phyloP scores from a whole-genome alignment of 2,888 invertebrate genomes.

The Ophonus ardosiacus region DNA sequence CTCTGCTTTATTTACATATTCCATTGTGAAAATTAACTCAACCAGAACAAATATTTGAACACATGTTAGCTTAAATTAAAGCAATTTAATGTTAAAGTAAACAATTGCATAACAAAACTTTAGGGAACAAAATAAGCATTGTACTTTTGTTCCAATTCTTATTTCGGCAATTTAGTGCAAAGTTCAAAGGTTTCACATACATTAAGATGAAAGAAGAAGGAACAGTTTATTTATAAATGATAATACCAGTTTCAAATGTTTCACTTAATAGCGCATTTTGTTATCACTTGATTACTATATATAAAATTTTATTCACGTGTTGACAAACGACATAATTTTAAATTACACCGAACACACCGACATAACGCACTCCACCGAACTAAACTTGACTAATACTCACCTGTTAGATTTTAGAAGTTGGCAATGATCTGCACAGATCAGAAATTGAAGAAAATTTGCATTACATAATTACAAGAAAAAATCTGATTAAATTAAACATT shows the following conservation, averaged over 20 bases:
- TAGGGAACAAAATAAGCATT: conserved; percentile 17
- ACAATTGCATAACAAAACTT: conserved; percentile 2
- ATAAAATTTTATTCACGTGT: conserved; percentile 16
- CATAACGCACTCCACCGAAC: not conserved
- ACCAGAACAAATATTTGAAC: conserved; percentile 12
- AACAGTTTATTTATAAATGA: conserved; percentile 15
- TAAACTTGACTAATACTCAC: not conserved
- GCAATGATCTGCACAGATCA: not conserved
- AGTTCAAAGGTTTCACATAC: conserved; percentile 58
- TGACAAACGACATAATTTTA: conserved; percentile 22
- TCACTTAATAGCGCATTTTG: conserved; percentile 18
- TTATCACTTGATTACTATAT: conserved; percentile 47
- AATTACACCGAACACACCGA: not conserved
- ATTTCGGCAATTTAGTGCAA: conserved; percentile 44
- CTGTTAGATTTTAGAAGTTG: conserved; percentile 42
- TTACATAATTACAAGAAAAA: not conserved
- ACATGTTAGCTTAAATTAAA: not conserved
- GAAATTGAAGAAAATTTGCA: not conserved
- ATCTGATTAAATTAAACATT: not conserved
- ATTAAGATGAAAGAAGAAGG: not conserved
- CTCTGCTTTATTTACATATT: not conserved
- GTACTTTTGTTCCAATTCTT: conserved; percentile 30
- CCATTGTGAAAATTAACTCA: not conserved
- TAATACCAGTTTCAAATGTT: conserved; percentile 35
- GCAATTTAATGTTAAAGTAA: not conserved